These are phyloP conservation scores for Ivindomyrus marchei DNA, from an alignment of 2,113 vertebrate species.

Conservation along the genomic window DNA sequence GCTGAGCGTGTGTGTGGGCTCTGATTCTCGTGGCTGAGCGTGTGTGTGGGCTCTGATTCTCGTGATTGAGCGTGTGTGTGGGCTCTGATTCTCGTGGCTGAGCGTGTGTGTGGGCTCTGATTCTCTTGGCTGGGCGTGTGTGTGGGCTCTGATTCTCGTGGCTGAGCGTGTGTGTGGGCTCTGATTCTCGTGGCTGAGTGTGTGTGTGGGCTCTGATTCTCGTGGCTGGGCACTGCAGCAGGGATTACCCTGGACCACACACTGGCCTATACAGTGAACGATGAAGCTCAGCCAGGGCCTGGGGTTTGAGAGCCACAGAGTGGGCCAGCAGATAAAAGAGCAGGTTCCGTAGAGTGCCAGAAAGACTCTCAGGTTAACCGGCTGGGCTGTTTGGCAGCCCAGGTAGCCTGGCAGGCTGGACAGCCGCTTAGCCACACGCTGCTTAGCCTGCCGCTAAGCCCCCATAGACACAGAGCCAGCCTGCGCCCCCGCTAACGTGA, in stretches of 20 bases:
- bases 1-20: not conserved
- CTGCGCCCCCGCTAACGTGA: slow-evolving; percentile 5
- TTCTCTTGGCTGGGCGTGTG: no score
- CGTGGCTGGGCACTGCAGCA: not conserved
- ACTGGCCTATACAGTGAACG: not conserved
- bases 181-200: no score
- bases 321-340: not conserved
- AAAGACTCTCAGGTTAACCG: not conserved
- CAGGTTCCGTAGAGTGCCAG: not conserved
- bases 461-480: not conserved
- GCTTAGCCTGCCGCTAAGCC: slow-evolving; percentile 2
- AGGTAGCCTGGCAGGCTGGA: not conserved
- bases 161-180: no score
- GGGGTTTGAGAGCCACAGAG: not conserved
- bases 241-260: not conserved
- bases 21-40: no score
- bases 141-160: no score
- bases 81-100: no score
- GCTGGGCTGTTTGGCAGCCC: not conserved
- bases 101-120: no score
- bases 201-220: not conserved
- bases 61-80: no score
- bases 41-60: not conserved
- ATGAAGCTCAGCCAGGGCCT: not conserved
- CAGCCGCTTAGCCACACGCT: not conserved